A percentile compares a stretch with the other conserved stretches of the same genome.
These are phyloP conservation scores for Psittacula echo DNA, from an alignment of 2,797 vertebrate species.

Conservation along the genomic window DNA sequence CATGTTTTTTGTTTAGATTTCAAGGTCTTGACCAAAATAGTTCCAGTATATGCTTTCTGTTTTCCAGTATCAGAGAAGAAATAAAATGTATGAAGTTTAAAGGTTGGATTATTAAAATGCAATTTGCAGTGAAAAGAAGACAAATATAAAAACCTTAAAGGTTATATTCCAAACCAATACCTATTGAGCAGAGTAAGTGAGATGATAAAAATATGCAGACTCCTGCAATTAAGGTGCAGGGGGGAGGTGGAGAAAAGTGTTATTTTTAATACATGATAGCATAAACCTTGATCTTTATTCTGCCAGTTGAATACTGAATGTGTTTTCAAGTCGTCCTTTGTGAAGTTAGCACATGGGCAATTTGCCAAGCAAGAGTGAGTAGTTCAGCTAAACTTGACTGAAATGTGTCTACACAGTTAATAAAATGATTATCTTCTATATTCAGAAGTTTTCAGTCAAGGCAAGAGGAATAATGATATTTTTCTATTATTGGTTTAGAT, in stretches of 20 bases:
- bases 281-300: background rate
- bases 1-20: background rate
- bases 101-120: conserved; percentile 45
- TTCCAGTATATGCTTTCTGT: conserved; percentile 44
- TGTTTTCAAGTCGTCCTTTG: background rate
- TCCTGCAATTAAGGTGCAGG: conserved; percentile 44
- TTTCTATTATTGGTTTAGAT: background rate
- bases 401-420: background rate
- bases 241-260: background rate
- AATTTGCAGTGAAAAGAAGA: conserved; percentile 60
- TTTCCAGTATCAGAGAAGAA: conserved; percentile 68
- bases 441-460: background rate
- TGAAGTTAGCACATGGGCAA: background rate
- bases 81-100: conserved; percentile 57
- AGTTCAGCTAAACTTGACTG: background rate
- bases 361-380: background rate
- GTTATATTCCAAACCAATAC: conserved; percentile 20
- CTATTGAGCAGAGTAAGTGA: conserved; percentile 47
- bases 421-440: background rate
- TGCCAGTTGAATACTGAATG: background rate
- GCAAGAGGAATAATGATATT: background rate
- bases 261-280: background rate
- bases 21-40: background rate
- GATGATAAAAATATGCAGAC: conserved; percentile 54
- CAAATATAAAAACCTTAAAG: conserved; percentile 60